Base-by-base conservation (phyloP, 2,797 vertebrate genomes). In the Karalla daura region DNA sequence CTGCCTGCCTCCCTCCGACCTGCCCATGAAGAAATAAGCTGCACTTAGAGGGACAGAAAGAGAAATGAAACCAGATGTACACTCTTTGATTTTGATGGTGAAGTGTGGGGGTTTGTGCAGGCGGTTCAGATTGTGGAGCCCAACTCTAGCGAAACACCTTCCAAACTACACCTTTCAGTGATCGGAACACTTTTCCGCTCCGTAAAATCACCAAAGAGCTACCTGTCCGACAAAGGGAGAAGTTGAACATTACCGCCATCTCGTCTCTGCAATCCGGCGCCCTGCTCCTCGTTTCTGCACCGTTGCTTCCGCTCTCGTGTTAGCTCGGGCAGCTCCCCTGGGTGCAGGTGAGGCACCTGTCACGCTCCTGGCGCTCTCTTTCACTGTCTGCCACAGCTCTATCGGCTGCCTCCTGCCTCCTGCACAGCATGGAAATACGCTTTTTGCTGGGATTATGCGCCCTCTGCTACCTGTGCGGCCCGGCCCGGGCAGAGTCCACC, bases 381-480 rank as follows among this genome's bases (percentile, higher is more conserved):
- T 67, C 27, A 43, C 68, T 24, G 56, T 63, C 71, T 43, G 67
- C 65, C 65, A 60, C 78, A 58, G 44, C 40, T 61, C 53, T 24
- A 25, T 5, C 7, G 11, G 5, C 64, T 82, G 68, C 78, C 47
- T 15, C 17, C 46, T 28, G 39, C 25, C n/a, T 46, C 55, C 5
- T 25, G 62, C 52, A 44, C 36, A 85, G 70, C 68, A 93, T 93
- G 91, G 88, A 87, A 67, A 63, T 78, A 64, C 56, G 12, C 10
- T 50, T 94, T 47, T 40, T 93, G 44, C 54, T 94, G 3, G 82
- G 85, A 79, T 56, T 95, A 35, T 90, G 87, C 59, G 52, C 63
- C 9, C 44, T 91, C 55, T 80, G 76, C 25, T 58, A 55, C 24
- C 12, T 87, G 25, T 61, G 37, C n/a, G 15, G 39, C 1, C 62